Evolutionary conservation across 2,113 vertebrate species (phyloP).

Genomic region (Corvus moneduloides): DNA sequence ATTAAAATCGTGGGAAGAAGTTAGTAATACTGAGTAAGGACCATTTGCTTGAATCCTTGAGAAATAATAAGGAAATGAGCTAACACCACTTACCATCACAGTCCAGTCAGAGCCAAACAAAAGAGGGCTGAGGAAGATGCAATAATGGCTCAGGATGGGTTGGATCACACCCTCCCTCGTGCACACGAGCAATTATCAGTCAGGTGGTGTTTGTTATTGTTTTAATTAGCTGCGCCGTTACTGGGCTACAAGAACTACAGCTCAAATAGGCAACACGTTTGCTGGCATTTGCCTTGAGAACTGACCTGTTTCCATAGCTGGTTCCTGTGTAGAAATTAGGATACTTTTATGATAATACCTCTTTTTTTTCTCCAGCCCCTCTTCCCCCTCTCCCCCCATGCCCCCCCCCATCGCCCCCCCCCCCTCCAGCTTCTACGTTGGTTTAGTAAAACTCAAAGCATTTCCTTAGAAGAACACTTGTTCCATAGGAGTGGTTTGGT

Average conservation of each 20-base stretch:
- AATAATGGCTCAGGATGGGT: background rate
- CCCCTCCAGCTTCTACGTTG: background rate
- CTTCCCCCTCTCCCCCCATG: fast-evolving
- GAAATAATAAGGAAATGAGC: background rate
- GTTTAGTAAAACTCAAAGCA: background rate
- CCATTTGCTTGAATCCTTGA: background rate
- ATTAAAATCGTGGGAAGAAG: background rate
- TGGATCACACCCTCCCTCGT: background rate
- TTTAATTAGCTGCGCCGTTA: background rate
- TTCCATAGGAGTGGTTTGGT: background rate
- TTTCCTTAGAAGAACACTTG: background rate
- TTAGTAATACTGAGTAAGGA: background rate
- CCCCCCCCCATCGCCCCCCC: fast-evolving
- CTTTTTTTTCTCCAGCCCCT: background rate
- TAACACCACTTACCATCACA: background rate
- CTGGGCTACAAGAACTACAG: background rate
- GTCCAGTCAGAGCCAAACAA: background rate
- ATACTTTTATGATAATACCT: background rate
- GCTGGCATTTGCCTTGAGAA: background rate
- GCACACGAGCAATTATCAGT: background rate
- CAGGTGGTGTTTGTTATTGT: background rate
- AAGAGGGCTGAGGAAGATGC: background rate
- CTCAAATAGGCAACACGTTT: fast-evolving
- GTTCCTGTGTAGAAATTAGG: background rate
- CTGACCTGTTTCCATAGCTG: background rate